Base-by-base conservation (phyloP, 1,140 invertebrate species). In the Aphelinus certus region DNA sequence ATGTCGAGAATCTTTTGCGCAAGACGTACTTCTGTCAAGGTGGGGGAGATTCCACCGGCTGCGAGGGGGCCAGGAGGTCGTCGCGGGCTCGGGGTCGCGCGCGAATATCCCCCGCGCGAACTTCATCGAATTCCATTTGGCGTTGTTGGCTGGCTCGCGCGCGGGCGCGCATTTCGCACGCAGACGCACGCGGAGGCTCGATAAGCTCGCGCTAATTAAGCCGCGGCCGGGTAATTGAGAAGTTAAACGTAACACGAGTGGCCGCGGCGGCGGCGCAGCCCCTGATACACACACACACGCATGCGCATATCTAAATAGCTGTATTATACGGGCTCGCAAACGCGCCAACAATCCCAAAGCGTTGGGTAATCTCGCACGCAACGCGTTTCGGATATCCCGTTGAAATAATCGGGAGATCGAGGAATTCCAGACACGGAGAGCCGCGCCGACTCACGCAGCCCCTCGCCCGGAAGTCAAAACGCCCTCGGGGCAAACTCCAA, bases 331-430 rank as follows among this genome's bases (percentile, higher is more conserved):
- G n/a, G 58, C 48, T 61, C 58, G 48, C 66, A 74, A 61, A 62
- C 57, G 61, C 71, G 62, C 68, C 46, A 70, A 77, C 58, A 67
- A 69, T 69, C 42, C 61, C 43, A 47, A 9, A 46, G 57, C 62
- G 53, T 57, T 73, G 45, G 64, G 66, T 63, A 53, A 70, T 75
- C 47, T 62, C 46, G 58, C 65, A 71, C 9, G 78, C 78, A 77
- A 81, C 76, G 62, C 77, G 67, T 82, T 82, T 78, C 81, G 82
- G 82, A 83, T 80, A 81, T 82, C 81, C 79, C 78, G 77, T 81
- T 76, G 77, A 81, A 82, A 80, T 82, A 82, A 83, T 82, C 80
- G 78, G 57, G 64, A 68, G 82, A 71, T 71, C 81, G 77, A 78
- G 75, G 79, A 79, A 81, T 81, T 79, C 73, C 72, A 61, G 26